Evolutionary conservation across 2,113 vertebrate genomes (phyloP).

Genomic region (Cavia aperea): DNA sequence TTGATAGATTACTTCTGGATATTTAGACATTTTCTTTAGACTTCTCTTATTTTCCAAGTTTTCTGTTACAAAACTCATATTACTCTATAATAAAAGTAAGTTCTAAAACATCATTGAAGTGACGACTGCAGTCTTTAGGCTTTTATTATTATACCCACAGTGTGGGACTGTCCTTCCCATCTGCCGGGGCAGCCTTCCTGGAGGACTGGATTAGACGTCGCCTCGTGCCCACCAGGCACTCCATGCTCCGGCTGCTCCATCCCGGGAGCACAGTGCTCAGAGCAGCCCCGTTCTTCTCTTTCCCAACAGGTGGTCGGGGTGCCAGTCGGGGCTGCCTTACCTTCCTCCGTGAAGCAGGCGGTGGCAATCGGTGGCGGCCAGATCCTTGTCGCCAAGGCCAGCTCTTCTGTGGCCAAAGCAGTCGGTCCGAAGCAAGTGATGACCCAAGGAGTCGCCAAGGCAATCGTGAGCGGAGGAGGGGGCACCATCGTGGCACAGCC

Average conservation of each 20-base stretch:
- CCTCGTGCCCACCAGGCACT: neutral
- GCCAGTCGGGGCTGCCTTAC: slow-evolving; percentile 88
- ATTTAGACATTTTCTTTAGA: neutral
- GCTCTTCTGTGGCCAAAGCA: slow-evolving; percentile 86
- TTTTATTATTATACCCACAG: neutral
- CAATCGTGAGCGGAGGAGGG: slow-evolving; percentile 89
- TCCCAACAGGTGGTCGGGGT: slow-evolving; percentile 89
- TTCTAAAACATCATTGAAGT: neutral
- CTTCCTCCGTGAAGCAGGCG: slow-evolving; percentile 90
- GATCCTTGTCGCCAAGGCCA: slow-evolving; percentile 94
- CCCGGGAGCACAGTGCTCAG: neutral
- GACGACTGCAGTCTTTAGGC: neutral
- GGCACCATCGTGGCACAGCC: slow-evolving; percentile 86
- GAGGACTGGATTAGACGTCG: neutral
- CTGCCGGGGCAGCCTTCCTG: neutral
- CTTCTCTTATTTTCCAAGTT: neutral
- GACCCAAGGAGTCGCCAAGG: slow-evolving; percentile 96
- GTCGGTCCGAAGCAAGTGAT: slow-evolving; percentile 93
- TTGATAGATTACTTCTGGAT: slow-evolving; percentile 13
- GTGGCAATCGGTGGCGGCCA: slow-evolving; percentile 96
- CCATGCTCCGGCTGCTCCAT: neutral
- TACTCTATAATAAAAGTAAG: slow-evolving; percentile 1
- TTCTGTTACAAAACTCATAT: neutral
- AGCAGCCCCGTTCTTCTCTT: slow-evolving; percentile 30
- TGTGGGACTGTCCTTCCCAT: neutral